A percentile compares a stretch with the other conserved stretches of the same genome.
Evolutionary conservation across 2,113 vertebrate species (phyloP).

Genomic region (Corythoichthys intestinalis): DNA sequence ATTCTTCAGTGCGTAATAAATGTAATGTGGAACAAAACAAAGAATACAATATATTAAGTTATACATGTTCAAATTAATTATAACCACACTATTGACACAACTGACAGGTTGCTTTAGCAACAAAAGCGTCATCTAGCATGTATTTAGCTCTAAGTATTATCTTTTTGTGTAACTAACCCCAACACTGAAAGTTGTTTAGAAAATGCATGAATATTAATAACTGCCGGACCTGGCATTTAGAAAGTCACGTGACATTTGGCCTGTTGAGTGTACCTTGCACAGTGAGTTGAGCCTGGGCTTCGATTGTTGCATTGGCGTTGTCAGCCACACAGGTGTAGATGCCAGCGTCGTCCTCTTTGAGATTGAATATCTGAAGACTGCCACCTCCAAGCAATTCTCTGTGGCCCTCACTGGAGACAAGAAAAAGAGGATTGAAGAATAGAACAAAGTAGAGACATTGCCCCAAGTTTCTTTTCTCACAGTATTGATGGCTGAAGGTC

Average conservation of each 20-base stretch:
- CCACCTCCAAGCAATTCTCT: constrained; percentile 79
- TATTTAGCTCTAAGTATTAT: too few relatives aligned
- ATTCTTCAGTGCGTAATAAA: too few relatives aligned
- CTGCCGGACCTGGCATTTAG: not conserved
- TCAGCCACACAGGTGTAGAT: constrained; percentile 82
- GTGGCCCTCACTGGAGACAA: constrained; percentile 69
- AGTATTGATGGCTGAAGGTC: not conserved
- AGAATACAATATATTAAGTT: too few relatives aligned
- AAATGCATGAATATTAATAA: too few relatives aligned
- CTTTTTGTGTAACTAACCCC: too few relatives aligned
- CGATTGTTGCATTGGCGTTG: constrained; percentile 78
- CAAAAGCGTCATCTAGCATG: too few relatives aligned
- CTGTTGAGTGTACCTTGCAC: constrained; percentile 80
- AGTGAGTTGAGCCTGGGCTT: constrained; percentile 82
- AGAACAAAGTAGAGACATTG: constrained; percentile 6
- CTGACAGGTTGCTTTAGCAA: too few relatives aligned
- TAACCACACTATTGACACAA: too few relatives aligned
- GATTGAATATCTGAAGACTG: constrained; percentile 76
- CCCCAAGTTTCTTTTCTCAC: not conserved
- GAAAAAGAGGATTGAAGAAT: not conserved
- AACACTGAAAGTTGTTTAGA: too few relatives aligned
- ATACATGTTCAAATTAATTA: too few relatives aligned
- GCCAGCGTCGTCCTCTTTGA: constrained; percentile 80
- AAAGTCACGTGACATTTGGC: not conserved
- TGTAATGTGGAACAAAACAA: too few relatives aligned